Conservation (phyloP, 2,797 vertebrate species). For the Spondyliosoma cantharus region DNA sequence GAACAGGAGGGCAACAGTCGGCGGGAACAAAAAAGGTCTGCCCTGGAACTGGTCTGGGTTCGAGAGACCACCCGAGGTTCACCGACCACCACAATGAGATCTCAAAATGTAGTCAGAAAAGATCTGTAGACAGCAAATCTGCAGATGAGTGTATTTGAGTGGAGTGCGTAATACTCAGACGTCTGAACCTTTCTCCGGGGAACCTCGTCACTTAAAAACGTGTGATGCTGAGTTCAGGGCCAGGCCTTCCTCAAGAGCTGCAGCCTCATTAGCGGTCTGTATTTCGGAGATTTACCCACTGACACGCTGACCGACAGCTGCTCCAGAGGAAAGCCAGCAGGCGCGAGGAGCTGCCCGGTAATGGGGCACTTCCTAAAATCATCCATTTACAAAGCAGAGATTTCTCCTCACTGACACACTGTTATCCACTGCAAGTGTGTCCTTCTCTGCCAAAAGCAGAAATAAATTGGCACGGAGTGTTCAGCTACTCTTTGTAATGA, state of each 20-base stretch:
- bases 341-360: slow-evolving; percentile 51
- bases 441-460: slow-evolving; percentile 60
- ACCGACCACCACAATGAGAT: neutral
- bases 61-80: slow-evolving; percentile 37
- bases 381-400: slow-evolving; percentile 54
- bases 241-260: slow-evolving; percentile 67
- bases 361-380: slow-evolving; percentile 71
- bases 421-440: slow-evolving; percentile 47
- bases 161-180: neutral
- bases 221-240: slow-evolving; percentile 60
- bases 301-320: slow-evolving; percentile 79
- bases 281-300: slow-evolving; percentile 74
- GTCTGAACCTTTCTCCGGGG: slow-evolving; percentile 33
- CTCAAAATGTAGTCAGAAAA: neutral
- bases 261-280: slow-evolving; percentile 68
- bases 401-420: slow-evolving; percentile 51
- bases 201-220: slow-evolving; percentile 66
- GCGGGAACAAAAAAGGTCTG: slow-evolving; percentile 48
- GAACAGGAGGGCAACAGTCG: slow-evolving; percentile 10
- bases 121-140: neutral
- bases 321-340: slow-evolving; percentile 72
- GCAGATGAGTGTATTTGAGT: neutral
- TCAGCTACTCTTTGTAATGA: slow-evolving; percentile 69
- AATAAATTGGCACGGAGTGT: slow-evolving; percentile 62
- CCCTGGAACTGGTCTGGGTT: slow-evolving; percentile 20